A percentile compares a stretch with the other conserved stretches of the same genome.
Conservation (phyloP, 2,797 vertebrate species). For the Microctenopoma steveboyesi region DNA sequence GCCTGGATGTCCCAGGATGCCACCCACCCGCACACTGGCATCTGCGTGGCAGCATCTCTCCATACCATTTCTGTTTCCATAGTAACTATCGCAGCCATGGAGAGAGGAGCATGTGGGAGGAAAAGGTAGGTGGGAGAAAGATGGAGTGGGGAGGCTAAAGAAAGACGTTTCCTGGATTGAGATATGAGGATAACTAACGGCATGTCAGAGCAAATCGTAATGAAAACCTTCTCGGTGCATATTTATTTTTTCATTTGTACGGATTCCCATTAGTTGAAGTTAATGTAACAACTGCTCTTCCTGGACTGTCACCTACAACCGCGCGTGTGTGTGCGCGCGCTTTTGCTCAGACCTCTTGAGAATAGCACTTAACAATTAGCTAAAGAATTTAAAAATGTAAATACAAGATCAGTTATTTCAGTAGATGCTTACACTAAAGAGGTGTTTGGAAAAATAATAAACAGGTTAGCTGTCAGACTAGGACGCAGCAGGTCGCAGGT, state of each 20-base stretch:
- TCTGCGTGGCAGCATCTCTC: conserved; percentile 61
- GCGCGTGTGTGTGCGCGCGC: neutral
- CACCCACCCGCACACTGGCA: conserved; percentile 60
- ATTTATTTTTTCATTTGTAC: neutral
- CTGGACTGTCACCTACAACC: conserved; percentile 1
- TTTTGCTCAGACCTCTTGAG: conserved; percentile 14
- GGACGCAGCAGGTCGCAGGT: too few species aligned
- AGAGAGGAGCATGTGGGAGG: conserved; percentile 63
- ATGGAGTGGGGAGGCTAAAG: conserved; percentile 41
- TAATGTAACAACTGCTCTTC: neutral
- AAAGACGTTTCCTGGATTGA: conserved; percentile 59
- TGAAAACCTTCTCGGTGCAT: conserved; percentile 33
- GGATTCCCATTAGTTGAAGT: neutral
- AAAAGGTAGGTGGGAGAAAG: conserved; percentile 53
- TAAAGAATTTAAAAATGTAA: conserved; percentile 15
- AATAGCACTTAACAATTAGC: conserved; percentile 26
- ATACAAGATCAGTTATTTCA: conserved; percentile 6
- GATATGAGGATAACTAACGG: conserved; percentile 62
- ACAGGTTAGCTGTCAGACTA: too few species aligned
- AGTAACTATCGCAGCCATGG: conserved; percentile 71
- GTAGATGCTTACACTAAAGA: neutral
- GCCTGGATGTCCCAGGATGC: conserved; percentile 51
- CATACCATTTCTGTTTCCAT: conserved; percentile 80
- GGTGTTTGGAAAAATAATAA: neutral
- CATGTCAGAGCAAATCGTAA: conserved; percentile 59